Evolutionary conservation across 2,888 invertebrate species (phyloP), one percentile per base, ranked within the genome.

Genomic region (Trichogramma evanescens): DNA sequence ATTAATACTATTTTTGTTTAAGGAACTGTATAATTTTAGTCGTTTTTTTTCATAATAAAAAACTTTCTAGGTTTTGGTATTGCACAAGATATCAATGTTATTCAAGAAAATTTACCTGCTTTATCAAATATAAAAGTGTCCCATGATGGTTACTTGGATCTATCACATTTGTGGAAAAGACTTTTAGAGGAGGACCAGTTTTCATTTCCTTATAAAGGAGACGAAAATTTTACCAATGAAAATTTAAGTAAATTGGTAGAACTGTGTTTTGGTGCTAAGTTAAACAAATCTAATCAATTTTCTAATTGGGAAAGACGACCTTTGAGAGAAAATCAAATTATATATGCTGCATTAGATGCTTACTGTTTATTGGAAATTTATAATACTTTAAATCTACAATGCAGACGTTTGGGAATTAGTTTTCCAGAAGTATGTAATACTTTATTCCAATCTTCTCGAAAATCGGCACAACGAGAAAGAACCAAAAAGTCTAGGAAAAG

Each of bases 291-390:
- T n/a, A 91, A 94, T 78, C 93, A 93, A 72, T 91, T 92, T 78
- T 93, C 93, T 0, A 92, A 94, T 77, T 95, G 94, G 94, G 90
- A 92, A 71, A 84, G 87, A 67, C 82, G 94, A 66, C 94, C 94
- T 7, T 74, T 95, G 56, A 80, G 93, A 53, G 80, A 83, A 49
- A 86, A 87, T 63, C 94, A 95, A 80, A 83, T 92, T 61, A 77
- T 81, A 50, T 94, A 94, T 81, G 93, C 93, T 63, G 93, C 94
- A 43, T 78, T 93, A 56, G 95, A 96, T 82, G 93, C 95, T 0
- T 88, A 86, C 80, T 93, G 94, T 69, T 81, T 96, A 60, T 75
- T 95, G 67, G 86, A 92, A 79, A 82, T 94, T 45, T 93, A 91
- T 78, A 82, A 86, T 57, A 83, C 83, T 51, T 76, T 95, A 49